Evolutionary conservation across 2,113 vertebrate species (phyloP), one percentile per base, ranked within the genome.

Genomic region (Excalfactoria chinensis): DNA sequence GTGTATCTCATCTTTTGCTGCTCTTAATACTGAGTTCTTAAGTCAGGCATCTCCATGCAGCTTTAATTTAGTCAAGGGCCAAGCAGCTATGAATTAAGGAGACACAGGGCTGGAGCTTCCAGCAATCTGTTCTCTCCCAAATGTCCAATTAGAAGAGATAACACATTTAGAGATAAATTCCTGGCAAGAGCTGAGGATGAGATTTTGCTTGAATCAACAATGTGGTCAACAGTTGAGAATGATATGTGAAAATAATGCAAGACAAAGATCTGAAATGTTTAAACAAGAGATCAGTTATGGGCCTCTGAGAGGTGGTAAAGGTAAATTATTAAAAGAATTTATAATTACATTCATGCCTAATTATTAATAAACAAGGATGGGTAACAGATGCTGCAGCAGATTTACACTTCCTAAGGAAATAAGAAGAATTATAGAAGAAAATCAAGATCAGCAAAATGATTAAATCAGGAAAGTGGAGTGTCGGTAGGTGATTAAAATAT

Each of bases 111-210:
- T 93, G 75, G 90, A 93, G 93, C 95, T 94, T 93, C 83, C 90
- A 93, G 91, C 93, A 96, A 95, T 95, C 91, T 96, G 94, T 95
- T 93, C 82, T 93, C 89, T 95, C 94, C 94, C 95, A 95, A 94
- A 95, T 95, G 96, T 77, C 93, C 93, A 96, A 95, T 96, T 96
- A 96, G 91, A 93, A 93, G 89, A 95, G 91, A 93, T 95, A 96
- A 95, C 89, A 95, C 76, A 68, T 91, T 92, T 89, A 78, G 79
- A 88, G 79, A 93, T 88, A 83, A 91, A 92, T 95, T 95, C 89
- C 89, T 95, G 95, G 95, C 87, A 95, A 86, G 85, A 81, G 89
- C 73, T 62, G 66, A 86, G 48, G 60, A 64, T 69, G 89, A 89
- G 95, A 92, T 95, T 96, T 89, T 95, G 93, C 94, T 93, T 95